Conservation (phyloP, 2,888 invertebrate genomes). For the Eristalis pertinax region DNA sequence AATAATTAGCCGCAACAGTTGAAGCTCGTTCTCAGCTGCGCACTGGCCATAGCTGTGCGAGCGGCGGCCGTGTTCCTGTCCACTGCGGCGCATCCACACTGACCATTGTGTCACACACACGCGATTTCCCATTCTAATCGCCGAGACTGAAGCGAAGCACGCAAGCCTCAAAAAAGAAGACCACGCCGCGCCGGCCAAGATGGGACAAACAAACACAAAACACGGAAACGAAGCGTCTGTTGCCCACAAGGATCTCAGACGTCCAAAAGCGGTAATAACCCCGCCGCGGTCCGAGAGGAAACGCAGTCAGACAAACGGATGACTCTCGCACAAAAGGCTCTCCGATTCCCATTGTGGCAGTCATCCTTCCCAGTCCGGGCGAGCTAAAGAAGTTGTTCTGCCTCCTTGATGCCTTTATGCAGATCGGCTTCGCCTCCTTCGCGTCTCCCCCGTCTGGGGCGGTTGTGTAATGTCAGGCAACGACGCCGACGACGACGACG, state of each 20-base stretch:
- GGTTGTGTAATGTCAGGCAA: constrained; percentile 2
- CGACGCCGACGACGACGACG: constrained; percentile 4
- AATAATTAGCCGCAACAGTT: constrained; percentile 57
- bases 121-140: constrained; percentile 25
- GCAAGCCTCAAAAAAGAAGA: constrained; percentile 48
- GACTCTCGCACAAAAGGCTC: constrained; percentile 43
- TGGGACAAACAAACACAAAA: constrained; percentile 33
- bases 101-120: constrained; percentile 41
- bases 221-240: constrained; percentile 47
- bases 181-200: neutral
- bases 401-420: constrained; percentile 53
- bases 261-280: constrained; percentile 47
- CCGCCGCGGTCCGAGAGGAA: neutral
- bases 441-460: neutral
- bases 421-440: constrained; percentile 44
- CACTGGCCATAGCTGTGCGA: constrained; percentile 21
- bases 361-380: constrained; percentile 19
- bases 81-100: constrained; percentile 31
- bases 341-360: constrained; percentile 43
- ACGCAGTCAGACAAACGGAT: neutral
- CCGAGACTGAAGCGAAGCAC: constrained; percentile 31
- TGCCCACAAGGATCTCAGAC: constrained; percentile 30
- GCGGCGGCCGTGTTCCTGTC: neutral
- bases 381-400: constrained; percentile 49
- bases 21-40: constrained; percentile 44